Evolutionary conservation across 2,888 invertebrate species (phyloP).

Genomic region (Resseliella maxima): DNA sequence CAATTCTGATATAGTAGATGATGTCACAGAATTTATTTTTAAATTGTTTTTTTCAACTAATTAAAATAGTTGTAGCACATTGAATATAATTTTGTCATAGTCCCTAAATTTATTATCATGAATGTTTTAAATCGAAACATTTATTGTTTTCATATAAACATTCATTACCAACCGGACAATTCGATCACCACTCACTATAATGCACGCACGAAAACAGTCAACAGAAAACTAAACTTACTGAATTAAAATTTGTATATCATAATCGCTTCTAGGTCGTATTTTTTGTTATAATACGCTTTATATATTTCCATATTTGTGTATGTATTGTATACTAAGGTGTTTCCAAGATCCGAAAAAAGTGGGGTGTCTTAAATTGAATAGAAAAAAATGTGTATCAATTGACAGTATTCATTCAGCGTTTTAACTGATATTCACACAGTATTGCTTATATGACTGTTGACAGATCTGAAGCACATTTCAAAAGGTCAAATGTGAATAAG

Average conservation of each 20-base stretch:
- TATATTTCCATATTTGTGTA: background rate
- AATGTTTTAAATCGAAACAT: background rate
- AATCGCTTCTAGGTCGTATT: slow-evolving; percentile 18
- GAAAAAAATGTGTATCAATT: background rate
- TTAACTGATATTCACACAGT: too few species aligned
- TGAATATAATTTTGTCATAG: too few species aligned
- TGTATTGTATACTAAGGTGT: background rate
- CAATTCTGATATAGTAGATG: background rate
- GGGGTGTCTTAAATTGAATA: too few species aligned
- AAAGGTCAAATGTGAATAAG: too few species aligned
- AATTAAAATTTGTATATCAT: slow-evolving; percentile 48
- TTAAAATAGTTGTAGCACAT: too few species aligned
- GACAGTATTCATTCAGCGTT: background rate
- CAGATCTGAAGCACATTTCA: too few species aligned
- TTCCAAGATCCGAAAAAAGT: too few species aligned
- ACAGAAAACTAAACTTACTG: slow-evolving; percentile 44
- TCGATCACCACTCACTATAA: background rate
- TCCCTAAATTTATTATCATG: background rate
- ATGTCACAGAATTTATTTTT: background rate
- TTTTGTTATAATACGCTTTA: slow-evolving; percentile 17
- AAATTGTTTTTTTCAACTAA: too few species aligned
- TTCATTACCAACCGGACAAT: slow-evolving; percentile 11
- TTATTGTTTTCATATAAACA: slow-evolving; percentile 11
- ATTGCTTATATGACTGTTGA: too few species aligned
- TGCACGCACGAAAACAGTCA: slow-evolving; percentile 25